Evolutionary conservation across 1,140 invertebrate species (phyloP).

Genomic region (Hestina assimilis): DNA sequence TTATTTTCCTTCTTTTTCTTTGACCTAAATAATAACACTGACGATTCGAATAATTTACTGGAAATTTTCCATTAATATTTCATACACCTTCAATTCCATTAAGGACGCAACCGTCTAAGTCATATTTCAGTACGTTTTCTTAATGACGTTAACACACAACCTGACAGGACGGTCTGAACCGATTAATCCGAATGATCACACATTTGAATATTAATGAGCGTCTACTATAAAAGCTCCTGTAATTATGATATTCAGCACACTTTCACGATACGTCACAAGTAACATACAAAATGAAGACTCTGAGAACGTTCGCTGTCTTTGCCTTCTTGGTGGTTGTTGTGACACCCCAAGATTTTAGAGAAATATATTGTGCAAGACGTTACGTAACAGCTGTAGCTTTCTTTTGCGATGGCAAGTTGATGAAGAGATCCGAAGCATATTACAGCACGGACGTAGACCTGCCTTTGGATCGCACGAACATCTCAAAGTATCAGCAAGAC

Average conservation of each 20-base stretch:
- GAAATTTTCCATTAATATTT: too few species aligned
- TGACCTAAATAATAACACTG: too few species aligned
- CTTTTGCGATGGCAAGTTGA: constrained; percentile 26
- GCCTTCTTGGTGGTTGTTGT: constrained; percentile 7
- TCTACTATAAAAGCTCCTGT: not conserved
- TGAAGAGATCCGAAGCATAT: constrained; percentile 20
- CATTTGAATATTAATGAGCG: not conserved
- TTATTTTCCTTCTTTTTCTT: too few species aligned
- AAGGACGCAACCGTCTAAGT: too few species aligned
- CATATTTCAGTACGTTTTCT: too few species aligned
- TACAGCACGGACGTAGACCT: not conserved
- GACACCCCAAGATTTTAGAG: constrained; percentile 14
- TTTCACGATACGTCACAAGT: not conserved
- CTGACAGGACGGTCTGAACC: too few species aligned
- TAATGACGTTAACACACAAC: too few species aligned
- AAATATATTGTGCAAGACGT: constrained; percentile 30
- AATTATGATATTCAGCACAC: not conserved
- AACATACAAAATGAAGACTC: constrained; percentile 14
- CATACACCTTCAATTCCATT: too few species aligned
- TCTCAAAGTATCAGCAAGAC: constrained; percentile 29
- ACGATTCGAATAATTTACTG: too few species aligned
- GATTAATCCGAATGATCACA: not conserved
- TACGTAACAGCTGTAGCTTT: constrained; percentile 22
- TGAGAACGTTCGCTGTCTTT: not conserved
- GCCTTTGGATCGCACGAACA: constrained; percentile 25